Conservation (phyloP, 1,140 invertebrate genomes). For the Achatina immaculata region DNA sequence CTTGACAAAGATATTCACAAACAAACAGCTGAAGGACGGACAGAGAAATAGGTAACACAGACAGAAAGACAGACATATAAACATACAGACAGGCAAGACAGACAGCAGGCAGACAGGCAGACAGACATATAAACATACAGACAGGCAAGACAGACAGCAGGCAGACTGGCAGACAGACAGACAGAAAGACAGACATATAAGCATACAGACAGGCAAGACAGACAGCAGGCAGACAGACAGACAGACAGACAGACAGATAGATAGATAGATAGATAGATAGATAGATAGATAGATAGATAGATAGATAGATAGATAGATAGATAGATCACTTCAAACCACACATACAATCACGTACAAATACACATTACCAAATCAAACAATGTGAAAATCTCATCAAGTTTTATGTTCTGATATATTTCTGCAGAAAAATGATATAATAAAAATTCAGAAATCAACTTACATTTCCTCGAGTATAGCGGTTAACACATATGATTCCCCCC, state of each 20-base stretch:
- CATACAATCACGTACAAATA: no score
- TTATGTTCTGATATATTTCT: no score
- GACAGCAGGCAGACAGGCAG: background rate
- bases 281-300: slow-evolving; percentile 4
- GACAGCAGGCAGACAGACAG: background rate
- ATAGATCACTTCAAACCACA: no score
- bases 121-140: background rate
- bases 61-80: background rate
- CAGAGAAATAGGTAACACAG: background rate
- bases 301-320: slow-evolving; percentile 8
- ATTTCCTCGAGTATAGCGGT: no score
- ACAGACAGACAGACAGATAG: background rate
- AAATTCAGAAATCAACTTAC: no score
- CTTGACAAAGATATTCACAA: no score
- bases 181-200: background rate
- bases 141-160: background rate
- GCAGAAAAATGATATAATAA: no score
- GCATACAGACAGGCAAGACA: background rate
- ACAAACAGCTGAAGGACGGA: no score
- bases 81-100: no score
- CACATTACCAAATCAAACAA: no score
- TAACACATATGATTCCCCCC: no score
- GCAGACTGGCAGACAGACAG: background rate
- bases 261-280: slow-evolving; percentile 8
- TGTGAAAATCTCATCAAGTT: no score